A percentile compares a stretch with the other conserved stretches of the same genome.
phyloP scores from a whole-genome alignment of 2,797 vertebrate species.

The Anas flavirostris region DNA sequence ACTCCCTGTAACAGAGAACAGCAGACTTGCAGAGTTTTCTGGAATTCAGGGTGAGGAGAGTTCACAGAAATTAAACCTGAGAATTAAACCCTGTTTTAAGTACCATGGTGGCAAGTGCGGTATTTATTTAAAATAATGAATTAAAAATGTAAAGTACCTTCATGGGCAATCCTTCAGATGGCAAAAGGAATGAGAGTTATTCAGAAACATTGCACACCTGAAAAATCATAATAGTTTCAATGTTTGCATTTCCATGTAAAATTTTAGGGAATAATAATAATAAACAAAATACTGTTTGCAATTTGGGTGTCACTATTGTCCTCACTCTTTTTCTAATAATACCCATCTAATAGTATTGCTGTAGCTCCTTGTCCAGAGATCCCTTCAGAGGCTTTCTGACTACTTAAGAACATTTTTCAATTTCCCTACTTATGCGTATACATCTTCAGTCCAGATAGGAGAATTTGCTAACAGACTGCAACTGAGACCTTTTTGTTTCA shows the following conservation, averaged over 20 bases:
- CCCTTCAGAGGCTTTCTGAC: constrained; percentile 73
- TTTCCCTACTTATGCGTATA: constrained; percentile 68
- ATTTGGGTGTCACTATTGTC: neutral
- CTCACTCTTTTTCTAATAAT: constrained; percentile 36
- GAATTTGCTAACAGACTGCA: constrained; percentile 65
- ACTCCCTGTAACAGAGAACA: neutral
- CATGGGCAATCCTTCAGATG: neutral
- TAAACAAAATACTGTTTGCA: neutral
- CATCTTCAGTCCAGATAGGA: constrained; percentile 64
- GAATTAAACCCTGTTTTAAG: neutral
- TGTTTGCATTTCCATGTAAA: neutral
- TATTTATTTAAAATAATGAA: neutral
- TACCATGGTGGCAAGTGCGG: neutral
- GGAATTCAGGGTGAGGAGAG: neutral
- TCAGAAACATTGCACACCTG: neutral
- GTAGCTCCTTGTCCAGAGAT: constrained; percentile 60
- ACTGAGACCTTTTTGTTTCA: constrained; percentile 39
- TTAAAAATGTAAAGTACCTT: neutral
- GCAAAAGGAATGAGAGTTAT: neutral
- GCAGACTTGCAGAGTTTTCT: neutral
- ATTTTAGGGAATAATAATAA: neutral
- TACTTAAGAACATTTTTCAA: constrained; percentile 78
- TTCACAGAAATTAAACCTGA: neutral
- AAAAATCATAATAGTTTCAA: neutral
- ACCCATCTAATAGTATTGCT: constrained; percentile 47